Conservation (phyloP, 1,140 invertebrate genomes). For the Papilio machaon region DNA sequence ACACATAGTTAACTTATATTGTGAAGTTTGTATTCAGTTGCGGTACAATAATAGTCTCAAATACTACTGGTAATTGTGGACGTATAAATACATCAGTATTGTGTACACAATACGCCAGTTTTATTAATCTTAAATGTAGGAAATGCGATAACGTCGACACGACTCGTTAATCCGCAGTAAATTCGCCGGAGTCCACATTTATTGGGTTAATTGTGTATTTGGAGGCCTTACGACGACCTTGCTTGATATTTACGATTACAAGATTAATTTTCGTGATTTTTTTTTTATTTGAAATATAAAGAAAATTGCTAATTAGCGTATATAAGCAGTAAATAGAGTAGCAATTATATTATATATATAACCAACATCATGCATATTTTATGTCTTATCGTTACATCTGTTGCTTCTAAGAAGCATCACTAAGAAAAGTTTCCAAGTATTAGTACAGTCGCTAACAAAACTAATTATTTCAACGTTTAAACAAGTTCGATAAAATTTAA, state of each 20-base stretch:
- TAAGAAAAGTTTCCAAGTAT: too few species aligned
- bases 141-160: conserved; percentile 8
- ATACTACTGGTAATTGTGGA: too few species aligned
- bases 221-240: conserved; percentile 1
- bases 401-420: too few species aligned
- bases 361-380: too few species aligned
- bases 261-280: neutral
- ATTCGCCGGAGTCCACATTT: neutral
- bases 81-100: neutral
- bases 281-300: neutral
- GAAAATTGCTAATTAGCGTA: neutral
- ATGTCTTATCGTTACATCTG: too few species aligned
- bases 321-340: too few species aligned
- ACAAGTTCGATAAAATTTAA: too few species aligned
- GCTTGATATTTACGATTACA: neutral
- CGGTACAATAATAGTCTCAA: neutral
- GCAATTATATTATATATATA: neutral
- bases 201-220: conserved; percentile 23
- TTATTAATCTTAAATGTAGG: conserved; percentile 10
- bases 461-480: too few species aligned
- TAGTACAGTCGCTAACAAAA: neutral
- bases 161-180: conserved; percentile 20
- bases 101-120: neutral
- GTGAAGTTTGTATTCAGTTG: too few species aligned
- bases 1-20: too few species aligned